Conservation (phyloP, 1,140 invertebrate species). For the Cyphomyrmex costatus region DNA sequence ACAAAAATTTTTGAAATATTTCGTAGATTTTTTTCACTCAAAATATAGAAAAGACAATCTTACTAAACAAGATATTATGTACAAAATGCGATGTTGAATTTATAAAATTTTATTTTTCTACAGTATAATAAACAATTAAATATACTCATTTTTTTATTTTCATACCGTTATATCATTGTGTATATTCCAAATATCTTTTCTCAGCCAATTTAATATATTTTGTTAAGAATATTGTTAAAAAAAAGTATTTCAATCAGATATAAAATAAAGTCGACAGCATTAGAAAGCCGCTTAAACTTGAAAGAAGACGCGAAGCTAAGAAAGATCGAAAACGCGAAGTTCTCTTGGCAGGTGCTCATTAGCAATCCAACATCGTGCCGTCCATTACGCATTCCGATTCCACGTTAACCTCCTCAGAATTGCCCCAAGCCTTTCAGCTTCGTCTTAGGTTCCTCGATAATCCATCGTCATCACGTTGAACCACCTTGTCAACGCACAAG, state of each 20-base stretch:
- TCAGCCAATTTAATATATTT: too few species aligned
- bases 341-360: conserved; percentile 78
- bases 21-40: too few species aligned
- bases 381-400: conserved; percentile 86
- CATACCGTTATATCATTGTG: background rate
- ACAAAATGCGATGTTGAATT: too few species aligned
- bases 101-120: too few species aligned
- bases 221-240: background rate
- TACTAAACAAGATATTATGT: too few species aligned
- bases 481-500: conserved; percentile 78
- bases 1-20: too few species aligned
- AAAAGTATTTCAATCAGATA: background rate
- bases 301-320: conserved; percentile 1
- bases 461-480: conserved; percentile 80
- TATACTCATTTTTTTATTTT: background rate
- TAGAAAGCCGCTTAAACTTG: conserved; percentile 1
- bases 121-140: background rate
- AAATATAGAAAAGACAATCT: too few species aligned
- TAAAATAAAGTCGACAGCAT: background rate
- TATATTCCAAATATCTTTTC: too few species aligned
- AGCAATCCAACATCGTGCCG: conserved; percentile 83
- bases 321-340: background rate
- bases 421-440: conserved; percentile 66
- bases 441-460: conserved; percentile 63
- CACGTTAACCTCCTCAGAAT: conserved; percentile 80